These are phyloP conservation scores for Ceratosolen fusciceps DNA, from an alignment of 1,140 invertebrate species.

Conservation along the genomic window DNA sequence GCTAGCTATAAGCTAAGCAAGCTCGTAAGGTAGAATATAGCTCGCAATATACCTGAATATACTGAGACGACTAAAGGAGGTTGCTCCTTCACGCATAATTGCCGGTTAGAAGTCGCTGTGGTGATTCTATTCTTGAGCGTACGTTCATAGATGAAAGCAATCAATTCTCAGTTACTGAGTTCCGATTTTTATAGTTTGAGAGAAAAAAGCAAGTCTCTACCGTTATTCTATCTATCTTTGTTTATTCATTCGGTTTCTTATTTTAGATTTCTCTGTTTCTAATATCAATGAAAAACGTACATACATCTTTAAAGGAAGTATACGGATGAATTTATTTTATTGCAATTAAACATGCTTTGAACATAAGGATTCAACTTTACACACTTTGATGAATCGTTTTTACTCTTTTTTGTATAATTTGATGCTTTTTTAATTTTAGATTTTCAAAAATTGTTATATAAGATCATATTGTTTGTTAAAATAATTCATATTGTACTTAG, in stretches of 20 bases:
- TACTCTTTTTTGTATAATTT: background rate
- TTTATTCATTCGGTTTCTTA: background rate
- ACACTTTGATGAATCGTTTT: background rate
- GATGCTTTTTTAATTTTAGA: background rate
- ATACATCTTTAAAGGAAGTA: conserved; percentile 1
- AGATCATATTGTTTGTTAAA: background rate
- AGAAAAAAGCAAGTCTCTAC: conserved; percentile 47
- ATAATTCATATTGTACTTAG: background rate
- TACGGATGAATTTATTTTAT: background rate
- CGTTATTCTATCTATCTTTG: background rate
- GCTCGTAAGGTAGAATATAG: no score
- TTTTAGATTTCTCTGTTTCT: background rate
- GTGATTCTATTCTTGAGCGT: conserved; percentile 58
- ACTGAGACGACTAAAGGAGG: background rate
- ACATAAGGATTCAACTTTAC: conserved; percentile 4
- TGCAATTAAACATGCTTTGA: background rate
- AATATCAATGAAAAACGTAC: conserved; percentile 23
- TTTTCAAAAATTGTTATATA: background rate
- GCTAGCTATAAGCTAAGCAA: no score
- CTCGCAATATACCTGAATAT: no score
- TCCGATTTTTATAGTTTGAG: background rate
- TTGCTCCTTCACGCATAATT: background rate
- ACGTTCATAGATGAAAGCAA: conserved; percentile 66
- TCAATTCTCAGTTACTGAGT: conserved; percentile 59
- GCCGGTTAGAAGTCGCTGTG: conserved; percentile 26